Evolutionary conservation across 2,113 vertebrate genomes (phyloP), one percentile per base, ranked within the genome.

Genomic region (Parus major): DNA sequence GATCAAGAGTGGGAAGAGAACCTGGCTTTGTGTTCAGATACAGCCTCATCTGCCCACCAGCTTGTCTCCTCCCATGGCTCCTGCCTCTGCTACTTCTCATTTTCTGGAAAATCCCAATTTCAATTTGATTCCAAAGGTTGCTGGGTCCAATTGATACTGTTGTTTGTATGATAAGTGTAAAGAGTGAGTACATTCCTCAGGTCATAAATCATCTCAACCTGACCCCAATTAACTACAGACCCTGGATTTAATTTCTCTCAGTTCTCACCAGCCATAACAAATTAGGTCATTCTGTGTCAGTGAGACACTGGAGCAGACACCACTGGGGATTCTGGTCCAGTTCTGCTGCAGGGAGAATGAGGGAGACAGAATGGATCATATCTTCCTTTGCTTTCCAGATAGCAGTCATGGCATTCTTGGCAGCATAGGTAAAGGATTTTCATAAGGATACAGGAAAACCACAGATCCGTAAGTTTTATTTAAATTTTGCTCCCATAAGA

Each of bases 261-360:
- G 9, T 46, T 73, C 96, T 81, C 55, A 77, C 16, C 97, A 97
- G 98, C 96, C 97, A 97, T 97, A 98, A 98, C 97, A 98, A 97
- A 98, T 98, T 68, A 98, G 95, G 96, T 98, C 96, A 98, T 92
- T 88, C 36, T 31, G 71, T 95, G 95, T 87, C 92, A 86, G 92
- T 82, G 94, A 97, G 92, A 96, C 91, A 12, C 1, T 36, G 82
- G 59, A 92, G 96, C 92, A 95, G 95, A 94, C 93, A 89, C n/a
- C 42, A 12, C 16, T 1, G 66, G 52, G 50, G 71, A 59, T 68
- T 52, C 92, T 27, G 88, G 27, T 46, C 49, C 80, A 24, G 27
- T 52, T 39, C 1, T 36, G 68, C 6, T 87, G 70, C 53, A 39
- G 90, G 77, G 86, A 75, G 52, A 72, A 35, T 0, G 8, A 66